Evolutionary conservation across 2,888 invertebrate genomes (phyloP).

Genomic region (Nephrotoma appendiculata): DNA sequence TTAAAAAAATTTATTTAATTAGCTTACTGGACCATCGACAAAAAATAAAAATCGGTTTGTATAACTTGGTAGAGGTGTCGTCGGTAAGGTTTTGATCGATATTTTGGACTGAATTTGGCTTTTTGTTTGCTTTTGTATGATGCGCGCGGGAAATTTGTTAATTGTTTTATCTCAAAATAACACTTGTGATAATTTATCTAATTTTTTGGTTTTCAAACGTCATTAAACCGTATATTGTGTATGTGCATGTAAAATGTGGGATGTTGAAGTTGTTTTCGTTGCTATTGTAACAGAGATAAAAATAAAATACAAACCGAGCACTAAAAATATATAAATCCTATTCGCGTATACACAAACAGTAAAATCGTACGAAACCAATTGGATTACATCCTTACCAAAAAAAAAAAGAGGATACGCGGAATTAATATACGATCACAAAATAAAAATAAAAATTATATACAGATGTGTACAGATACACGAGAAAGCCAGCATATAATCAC

Average conservation of each 20-base stretch:
- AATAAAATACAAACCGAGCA: neutral
- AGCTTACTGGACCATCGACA: neutral
- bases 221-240: neutral
- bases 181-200: neutral
- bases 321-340: neutral
- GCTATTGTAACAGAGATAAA: neutral
- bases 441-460: neutral
- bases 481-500: neutral
- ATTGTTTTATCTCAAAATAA: neutral
- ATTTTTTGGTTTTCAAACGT: neutral
- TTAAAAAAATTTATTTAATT: neutral
- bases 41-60: neutral
- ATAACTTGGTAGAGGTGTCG: neutral
- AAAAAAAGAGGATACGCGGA: neutral
- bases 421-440: neutral
- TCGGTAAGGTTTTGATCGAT: neutral
- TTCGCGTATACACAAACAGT: neutral
- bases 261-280: neutral
- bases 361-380: neutral
- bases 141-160: neutral
- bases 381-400: neutral
- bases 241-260: no score
- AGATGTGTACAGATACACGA: neutral
- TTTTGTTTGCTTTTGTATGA: neutral
- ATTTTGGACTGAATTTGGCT: neutral